Evolutionary conservation across 2,113 vertebrate species (phyloP), one percentile per base, ranked within the genome.

Genomic region (Zosterops pallidus): DNA sequence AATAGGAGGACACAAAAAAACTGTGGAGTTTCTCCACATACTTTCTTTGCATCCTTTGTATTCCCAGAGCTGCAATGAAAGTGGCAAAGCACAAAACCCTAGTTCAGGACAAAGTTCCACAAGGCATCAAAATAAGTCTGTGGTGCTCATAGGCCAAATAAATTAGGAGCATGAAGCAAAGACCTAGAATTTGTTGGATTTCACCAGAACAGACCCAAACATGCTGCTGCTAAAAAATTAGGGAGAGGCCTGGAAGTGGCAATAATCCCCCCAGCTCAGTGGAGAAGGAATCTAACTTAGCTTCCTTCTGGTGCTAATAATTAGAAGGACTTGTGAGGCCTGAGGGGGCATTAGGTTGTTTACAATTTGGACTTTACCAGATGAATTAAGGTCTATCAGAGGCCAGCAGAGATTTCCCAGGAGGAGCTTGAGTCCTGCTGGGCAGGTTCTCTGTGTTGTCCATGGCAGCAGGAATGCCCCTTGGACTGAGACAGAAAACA

Each of bases 341-440:
- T 75, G 65, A 92, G 62, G 74, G 89, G 41, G 21, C 35, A 81
- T 93, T 53, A 83, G 59, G 65, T 46, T 88, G 77, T 93, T 83
- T 92, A 79, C 65, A 94, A 49, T 86, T 96, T 82, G 76, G 72
- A 41, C 69, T 95, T 95, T 91, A 80, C n/a, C 92, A 92, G 77
- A 83, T 90, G 83, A 93, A 93, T 86, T 49, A 77, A 94, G 53
- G 70, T 71, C 90, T 86, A n/a, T 62, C 17, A 25, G 86, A 75
- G 94, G 77, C 12, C 84, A 92, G 87, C 50, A 80, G 56, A 86
- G 76, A 86, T 92, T 94, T 86, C 60, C 89, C 90, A 91, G 55
- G 77, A 90, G 89, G 59, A 15, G 3, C 4, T 53, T 8, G 4
- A 31, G 47, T 81, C 72, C 92, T 1, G 24, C 86, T 59, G 90